Percentiles rank a stretch among this genome's conserved stretches.
phyloP scores from a whole-genome alignment of 2,888 invertebrate species.

The Campopleginae sp. region DNA sequence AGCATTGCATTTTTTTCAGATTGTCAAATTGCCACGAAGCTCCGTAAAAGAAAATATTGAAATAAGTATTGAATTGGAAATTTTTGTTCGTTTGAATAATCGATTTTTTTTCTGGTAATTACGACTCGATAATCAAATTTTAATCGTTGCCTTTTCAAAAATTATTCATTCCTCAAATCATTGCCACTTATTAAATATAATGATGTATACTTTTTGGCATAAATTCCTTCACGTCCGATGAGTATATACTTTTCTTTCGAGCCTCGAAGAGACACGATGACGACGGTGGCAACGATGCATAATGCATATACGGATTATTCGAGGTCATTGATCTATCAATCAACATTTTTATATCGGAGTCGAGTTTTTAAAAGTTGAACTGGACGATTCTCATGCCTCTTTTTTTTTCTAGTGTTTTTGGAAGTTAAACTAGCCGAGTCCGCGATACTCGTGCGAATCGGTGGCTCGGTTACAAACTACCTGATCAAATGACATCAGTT shows the following conservation, averaged over 20 bases:
- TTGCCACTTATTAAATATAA: not conserved
- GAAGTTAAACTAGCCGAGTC: no score
- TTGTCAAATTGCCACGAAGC: not conserved
- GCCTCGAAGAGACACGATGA: constrained; percentile 44
- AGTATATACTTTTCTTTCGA: constrained; percentile 23
- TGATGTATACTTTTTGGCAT: not conserved
- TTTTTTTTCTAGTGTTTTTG: no score
- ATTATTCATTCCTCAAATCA: not conserved
- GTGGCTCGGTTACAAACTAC: no score
- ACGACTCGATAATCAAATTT: not conserved
- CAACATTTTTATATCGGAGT: no score
- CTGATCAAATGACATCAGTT: no score
- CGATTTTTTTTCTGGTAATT: not conserved
- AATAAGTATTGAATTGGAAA: not conserved
- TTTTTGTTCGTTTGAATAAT: not conserved
- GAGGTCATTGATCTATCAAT: no score
- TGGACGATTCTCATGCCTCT: no score
- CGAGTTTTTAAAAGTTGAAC: no score
- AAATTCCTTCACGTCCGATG: constrained; percentile 9
- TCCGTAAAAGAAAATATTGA: not conserved
- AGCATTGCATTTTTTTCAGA: not conserved
- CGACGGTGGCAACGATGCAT: constrained; percentile 51
- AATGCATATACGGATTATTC: constrained; percentile 65
- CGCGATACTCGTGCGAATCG: no score
- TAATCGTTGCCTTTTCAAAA: not conserved